A percentile compares a stretch with the other conserved stretches of the same genome.
phyloP scores from a whole-genome alignment of 1,140 invertebrate genomes.

The Epicauta chinensis region DNA sequence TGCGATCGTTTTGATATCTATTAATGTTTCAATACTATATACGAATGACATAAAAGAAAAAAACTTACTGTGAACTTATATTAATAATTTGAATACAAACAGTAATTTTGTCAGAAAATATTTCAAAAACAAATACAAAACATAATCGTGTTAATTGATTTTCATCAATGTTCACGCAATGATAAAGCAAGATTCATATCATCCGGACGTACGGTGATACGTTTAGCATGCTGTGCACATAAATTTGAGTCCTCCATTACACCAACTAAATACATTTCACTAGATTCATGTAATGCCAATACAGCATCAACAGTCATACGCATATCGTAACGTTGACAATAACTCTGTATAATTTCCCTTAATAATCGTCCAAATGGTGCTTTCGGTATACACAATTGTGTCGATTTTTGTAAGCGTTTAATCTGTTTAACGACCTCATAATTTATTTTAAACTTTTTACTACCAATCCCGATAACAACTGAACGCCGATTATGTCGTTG shows the following conservation, averaged over 20 bases:
- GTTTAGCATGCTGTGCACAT: conserved; percentile 64
- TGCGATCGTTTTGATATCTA: no score
- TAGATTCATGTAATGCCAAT: conserved; percentile 58
- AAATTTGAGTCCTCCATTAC: conserved; percentile 69
- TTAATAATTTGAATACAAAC: no score
- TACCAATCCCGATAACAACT: no score
- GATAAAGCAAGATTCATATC: conserved; percentile 41
- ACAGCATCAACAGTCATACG: conserved; percentile 52
- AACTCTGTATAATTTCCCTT: conserved; percentile 4
- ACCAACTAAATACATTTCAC: conserved; percentile 68
- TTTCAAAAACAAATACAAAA: no score
- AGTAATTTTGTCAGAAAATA: no score
- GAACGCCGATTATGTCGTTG: no score
- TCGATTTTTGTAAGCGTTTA: not conserved
- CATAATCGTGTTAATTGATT: no score
- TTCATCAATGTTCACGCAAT: no score
- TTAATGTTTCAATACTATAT: no score
- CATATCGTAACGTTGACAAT: not conserved
- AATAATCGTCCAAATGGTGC: conserved; percentile 2
- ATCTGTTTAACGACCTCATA: not conserved
- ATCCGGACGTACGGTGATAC: conserved; percentile 66
- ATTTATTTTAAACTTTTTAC: no score
- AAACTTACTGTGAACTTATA: no score
- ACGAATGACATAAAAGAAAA: no score
- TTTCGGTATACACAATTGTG: conserved; percentile 1